Conservation (phyloP, 2,113 vertebrate species). For the Mobula hypostoma region DNA sequence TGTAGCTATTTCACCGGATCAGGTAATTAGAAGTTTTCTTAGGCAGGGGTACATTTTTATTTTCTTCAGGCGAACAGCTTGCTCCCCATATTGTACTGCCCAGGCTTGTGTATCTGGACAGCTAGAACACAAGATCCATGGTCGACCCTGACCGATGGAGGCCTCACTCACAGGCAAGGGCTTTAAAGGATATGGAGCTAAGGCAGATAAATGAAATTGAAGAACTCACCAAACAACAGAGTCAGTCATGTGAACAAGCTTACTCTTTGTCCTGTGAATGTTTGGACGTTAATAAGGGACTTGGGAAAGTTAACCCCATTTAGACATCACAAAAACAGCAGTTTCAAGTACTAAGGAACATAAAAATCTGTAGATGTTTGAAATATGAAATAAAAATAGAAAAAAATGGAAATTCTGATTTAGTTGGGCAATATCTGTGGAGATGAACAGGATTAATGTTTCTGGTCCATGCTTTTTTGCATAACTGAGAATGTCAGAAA, state of each 20-base stretch:
- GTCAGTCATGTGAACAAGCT: not conserved
- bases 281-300: not conserved
- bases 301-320: not conserved
- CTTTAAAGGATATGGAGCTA: not conserved
- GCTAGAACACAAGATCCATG: no score
- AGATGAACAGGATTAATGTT: no score
- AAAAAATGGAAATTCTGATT: no score
- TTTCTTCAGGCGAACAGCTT: not conserved
- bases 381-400: no score
- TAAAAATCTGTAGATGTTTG: not conserved
- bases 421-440: no score
- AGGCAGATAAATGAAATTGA: not conserved
- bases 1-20: slow-evolving; percentile 70
- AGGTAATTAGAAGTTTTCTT: slow-evolving; percentile 54
- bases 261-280: not conserved
- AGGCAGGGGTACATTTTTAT: not conserved
- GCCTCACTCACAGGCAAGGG: no score
- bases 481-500: no score
- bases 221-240: not conserved
- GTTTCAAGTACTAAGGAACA: not conserved
- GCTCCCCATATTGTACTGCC: no score
- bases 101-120: no score
- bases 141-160: no score
- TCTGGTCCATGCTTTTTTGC: no score
- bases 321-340: not conserved